phyloP scores from a whole-genome alignment of 2,888 invertebrate species.

The Idaea biselata region DNA sequence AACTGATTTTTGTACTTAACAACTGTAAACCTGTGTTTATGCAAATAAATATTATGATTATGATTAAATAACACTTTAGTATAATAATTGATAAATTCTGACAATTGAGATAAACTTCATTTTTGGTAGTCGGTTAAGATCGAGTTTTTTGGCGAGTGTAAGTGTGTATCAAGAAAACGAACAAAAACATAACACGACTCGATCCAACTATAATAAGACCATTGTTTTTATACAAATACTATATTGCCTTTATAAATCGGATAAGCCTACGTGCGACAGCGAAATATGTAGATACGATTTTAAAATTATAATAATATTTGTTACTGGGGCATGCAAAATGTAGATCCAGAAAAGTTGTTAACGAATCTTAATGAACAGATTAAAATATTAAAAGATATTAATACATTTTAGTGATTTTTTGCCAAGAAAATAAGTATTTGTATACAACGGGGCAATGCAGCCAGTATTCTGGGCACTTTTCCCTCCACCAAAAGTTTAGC shows the following conservation, averaged over 20 bases:
- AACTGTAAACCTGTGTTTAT: no score
- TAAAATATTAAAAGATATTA: no score
- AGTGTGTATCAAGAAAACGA: conserved; percentile 42
- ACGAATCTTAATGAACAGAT: no score
- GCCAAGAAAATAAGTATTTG: no score
- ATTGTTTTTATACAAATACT: conserved; percentile 81
- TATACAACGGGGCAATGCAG: no score
- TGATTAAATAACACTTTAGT: not conserved
- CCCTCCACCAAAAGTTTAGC: no score
- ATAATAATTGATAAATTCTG: not conserved
- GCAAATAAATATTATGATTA: no score
- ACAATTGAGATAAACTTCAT: not conserved
- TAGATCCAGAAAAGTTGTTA: no score
- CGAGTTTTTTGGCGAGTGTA: conserved; percentile 51
- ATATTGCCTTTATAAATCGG: conserved; percentile 80
- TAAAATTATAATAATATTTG: not conserved
- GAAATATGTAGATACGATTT: conserved; percentile 40
- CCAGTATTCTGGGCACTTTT: no score
- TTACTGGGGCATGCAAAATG: not conserved
- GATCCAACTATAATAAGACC: conserved; percentile 77
- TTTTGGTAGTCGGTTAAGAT: conserved; percentile 34
- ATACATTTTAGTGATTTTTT: no score
- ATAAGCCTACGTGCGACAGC: conserved; percentile 65
- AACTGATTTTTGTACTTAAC: no score
- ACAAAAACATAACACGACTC: conserved; percentile 57